These are phyloP conservation scores for Pollenia angustigena DNA, from an alignment of 2,888 invertebrate genomes.

Conservation along the genomic window DNA sequence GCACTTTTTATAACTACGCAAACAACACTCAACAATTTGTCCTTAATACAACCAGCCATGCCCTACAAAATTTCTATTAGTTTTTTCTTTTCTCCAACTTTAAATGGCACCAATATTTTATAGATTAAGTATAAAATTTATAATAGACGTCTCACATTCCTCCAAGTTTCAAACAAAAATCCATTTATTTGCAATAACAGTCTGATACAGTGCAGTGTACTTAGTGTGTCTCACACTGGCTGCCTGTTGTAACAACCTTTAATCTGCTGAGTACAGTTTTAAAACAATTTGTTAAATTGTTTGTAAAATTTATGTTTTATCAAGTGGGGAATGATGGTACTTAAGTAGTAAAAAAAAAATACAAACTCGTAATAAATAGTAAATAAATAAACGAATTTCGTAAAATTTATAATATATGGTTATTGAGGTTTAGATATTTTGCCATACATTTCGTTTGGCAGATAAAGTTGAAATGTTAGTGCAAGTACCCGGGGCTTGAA, in stretches of 20 bases:
- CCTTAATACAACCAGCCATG: background rate
- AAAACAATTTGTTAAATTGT: constrained; percentile 75
- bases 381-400: constrained; percentile 10
- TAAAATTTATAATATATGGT: constrained; percentile 32
- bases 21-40: no score
- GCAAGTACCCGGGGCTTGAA: no score
- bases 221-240: constrained; percentile 11
- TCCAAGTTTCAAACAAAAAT: background rate
- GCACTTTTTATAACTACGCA: no score
- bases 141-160: background rate
- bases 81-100: background rate
- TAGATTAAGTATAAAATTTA: constrained; percentile 66
- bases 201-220: background rate
- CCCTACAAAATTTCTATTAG: background rate
- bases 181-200: background rate
- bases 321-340: constrained; percentile 41
- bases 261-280: constrained; percentile 65
- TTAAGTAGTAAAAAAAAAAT: constrained; percentile 18
- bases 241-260: constrained; percentile 18
- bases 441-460: background rate
- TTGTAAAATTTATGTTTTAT: constrained; percentile 72
- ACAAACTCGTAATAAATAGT: background rate
- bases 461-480: background rate
- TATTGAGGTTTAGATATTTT: constrained; percentile 21
- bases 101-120: constrained; percentile 68